A percentile compares a stretch with the other conserved stretches of the same genome.
Evolutionary conservation across 2,113 vertebrate species (phyloP).

Genomic region (Pluvialis apricaria): DNA sequence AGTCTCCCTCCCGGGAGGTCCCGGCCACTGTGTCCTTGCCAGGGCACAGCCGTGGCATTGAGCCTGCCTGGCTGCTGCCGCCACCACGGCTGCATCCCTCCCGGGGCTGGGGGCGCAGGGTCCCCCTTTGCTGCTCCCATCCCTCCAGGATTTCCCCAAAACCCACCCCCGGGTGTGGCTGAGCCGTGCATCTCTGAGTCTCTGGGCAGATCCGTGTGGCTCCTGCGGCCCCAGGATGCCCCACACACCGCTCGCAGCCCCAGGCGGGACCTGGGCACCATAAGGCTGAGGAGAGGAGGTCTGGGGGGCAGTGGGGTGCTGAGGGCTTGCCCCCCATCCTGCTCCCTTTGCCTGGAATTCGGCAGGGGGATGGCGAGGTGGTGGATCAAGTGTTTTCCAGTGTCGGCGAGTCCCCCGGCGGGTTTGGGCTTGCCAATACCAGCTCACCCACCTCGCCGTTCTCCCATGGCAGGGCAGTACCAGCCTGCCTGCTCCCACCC

Average conservation of each 20-base stretch:
- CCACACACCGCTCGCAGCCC: rapidly evolving
- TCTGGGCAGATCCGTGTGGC: rapidly evolving
- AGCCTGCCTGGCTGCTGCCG: not conserved
- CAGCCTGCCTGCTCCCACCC: not conserved
- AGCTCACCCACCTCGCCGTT: not conserved
- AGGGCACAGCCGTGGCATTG: not conserved
- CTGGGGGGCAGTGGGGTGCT: rapidly evolving
- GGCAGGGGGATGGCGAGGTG: not conserved
- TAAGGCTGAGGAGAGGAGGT: no score
- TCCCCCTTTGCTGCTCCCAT: not conserved
- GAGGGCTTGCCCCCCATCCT: not conserved
- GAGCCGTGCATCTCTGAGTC: rapidly evolving
- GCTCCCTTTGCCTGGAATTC: not conserved
- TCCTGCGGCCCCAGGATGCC: not conserved
- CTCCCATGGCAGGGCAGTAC: not conserved
- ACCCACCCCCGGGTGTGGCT: not conserved
- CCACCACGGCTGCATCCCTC: rapidly evolving
- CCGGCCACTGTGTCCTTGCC: constrained; percentile 36
- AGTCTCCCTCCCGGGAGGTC: constrained; percentile 37
- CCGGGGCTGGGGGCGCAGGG: rapidly evolving
- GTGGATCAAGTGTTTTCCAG: not conserved
- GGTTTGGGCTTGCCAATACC: not conserved
- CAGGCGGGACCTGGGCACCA: rapidly evolving
- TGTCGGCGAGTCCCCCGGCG: rapidly evolving
- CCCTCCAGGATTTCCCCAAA: not conserved